Evolutionary conservation across 2,888 invertebrate species (phyloP).

Genomic region (Octodonta nipae): DNA sequence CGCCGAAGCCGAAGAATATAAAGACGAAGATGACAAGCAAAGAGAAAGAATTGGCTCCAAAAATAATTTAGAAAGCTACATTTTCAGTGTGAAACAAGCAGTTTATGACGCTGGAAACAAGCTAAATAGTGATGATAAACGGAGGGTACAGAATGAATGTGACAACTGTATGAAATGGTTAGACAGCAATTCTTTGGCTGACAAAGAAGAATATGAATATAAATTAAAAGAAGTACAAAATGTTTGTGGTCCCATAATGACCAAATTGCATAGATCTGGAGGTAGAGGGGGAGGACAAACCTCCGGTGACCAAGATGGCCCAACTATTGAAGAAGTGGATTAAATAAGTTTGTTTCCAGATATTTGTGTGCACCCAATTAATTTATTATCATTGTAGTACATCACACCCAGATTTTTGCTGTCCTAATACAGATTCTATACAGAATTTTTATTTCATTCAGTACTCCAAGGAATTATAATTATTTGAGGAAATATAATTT

Average conservation of each 20-base stretch:
- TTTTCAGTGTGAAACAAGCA: slow-evolving; percentile 56
- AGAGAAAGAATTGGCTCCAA: slow-evolving; percentile 53
- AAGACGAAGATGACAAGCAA: slow-evolving; percentile 57
- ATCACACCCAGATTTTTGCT: no score
- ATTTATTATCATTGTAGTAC: no score
- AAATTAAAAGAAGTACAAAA: slow-evolving; percentile 46
- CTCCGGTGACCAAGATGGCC: slow-evolving; percentile 24
- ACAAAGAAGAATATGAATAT: slow-evolving; percentile 50
- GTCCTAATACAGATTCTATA: no score
- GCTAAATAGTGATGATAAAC: slow-evolving; percentile 41
- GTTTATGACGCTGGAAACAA: slow-evolving; percentile 50
- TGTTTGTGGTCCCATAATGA: slow-evolving; percentile 45
- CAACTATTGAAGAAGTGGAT: slow-evolving; percentile 34
- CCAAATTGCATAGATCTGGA: slow-evolving; percentile 36
- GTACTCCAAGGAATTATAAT: no score
- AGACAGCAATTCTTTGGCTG: slow-evolving; percentile 52
- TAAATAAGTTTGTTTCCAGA: no score
- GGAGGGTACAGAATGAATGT: slow-evolving; percentile 37
- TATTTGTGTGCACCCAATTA: no score
- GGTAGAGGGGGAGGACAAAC: slow-evolving; percentile 11
- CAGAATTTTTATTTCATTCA: no score
- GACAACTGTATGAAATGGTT: slow-evolving; percentile 56
- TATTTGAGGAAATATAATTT: no score
- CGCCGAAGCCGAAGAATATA: slow-evolving; percentile 56
- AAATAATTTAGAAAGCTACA: slow-evolving; percentile 59